Conservation (phyloP, 2,888 invertebrate species). For the Deroplatys truncata region DNA sequence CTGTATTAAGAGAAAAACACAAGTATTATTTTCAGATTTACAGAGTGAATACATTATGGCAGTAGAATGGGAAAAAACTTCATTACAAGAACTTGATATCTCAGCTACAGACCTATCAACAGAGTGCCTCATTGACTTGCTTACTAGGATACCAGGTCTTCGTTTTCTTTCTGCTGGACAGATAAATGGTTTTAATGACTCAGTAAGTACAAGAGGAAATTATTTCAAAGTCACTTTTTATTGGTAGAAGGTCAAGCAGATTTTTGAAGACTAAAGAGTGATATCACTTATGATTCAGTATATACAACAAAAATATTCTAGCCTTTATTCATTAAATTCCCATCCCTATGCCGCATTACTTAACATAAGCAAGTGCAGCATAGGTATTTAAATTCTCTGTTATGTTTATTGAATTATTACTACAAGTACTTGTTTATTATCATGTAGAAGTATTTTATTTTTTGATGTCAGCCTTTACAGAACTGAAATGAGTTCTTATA, state of each 20-base stretch:
- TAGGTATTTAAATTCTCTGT: no score
- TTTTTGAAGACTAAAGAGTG: no score
- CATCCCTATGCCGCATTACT: no score
- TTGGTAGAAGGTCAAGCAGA: no score
- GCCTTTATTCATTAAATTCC: no score
- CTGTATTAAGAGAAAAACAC: not conserved
- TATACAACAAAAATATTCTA: not conserved
- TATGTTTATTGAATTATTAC: no score
- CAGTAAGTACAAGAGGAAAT: slow-evolving; percentile 47
- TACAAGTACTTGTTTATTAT: not conserved
- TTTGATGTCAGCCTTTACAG: not conserved
- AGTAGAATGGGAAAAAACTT: slow-evolving; percentile 97
- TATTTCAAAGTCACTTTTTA: not conserved
- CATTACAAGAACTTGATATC: slow-evolving; percentile 90
- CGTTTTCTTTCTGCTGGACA: slow-evolving; percentile 93
- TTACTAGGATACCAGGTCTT: slow-evolving; percentile 79
- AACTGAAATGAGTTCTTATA: not conserved
- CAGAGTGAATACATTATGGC: slow-evolving; percentile 90
- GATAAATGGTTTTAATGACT: slow-evolving; percentile 95
- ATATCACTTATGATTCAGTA: not conserved
- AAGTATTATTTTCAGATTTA: slow-evolving; percentile 59
- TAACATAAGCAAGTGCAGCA: no score
- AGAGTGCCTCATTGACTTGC: slow-evolving; percentile 89
- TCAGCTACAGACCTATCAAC: slow-evolving; percentile 94
- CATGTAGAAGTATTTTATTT: no score